Conservation (phyloP, 92 coral and sea anemone species). For the Nematostella vectensis region DNA sequence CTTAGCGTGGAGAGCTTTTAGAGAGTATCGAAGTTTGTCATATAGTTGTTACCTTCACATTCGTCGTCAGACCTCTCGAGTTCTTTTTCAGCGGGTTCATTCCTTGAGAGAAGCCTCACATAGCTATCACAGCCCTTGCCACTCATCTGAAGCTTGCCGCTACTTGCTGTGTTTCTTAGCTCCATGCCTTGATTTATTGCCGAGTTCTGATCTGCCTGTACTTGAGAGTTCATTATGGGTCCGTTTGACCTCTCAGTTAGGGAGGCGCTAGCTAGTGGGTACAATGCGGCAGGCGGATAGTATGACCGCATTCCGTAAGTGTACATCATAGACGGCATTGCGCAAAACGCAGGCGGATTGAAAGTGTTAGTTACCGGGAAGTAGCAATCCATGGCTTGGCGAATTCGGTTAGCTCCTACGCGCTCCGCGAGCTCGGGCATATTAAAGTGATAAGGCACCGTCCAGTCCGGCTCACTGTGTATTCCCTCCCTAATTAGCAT, state of each 20-base stretch:
- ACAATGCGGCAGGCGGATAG: slow-evolving; percentile 47
- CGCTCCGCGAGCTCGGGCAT: slow-evolving; percentile 5
- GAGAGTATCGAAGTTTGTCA: too few species aligned
- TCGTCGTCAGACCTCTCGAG: slow-evolving; percentile 8
- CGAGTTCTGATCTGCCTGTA: background rate
- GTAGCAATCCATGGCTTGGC: slow-evolving; percentile 36
- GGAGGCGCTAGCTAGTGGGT: slow-evolving; percentile 19
- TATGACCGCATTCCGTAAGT: slow-evolving; percentile 59
- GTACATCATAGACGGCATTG: slow-evolving; percentile 43
- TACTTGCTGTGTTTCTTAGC: background rate
- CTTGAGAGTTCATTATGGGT: slow-evolving; percentile 15
- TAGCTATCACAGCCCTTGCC: background rate
- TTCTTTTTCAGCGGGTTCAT: background rate
- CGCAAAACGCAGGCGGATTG: slow-evolving; percentile 26
- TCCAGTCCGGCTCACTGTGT: slow-evolving; percentile 25
- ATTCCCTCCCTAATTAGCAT: slow-evolving; percentile 23
- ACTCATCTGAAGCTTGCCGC: background rate
- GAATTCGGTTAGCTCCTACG: background rate
- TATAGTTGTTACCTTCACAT: slow-evolving; percentile 25
- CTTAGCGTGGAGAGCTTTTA: too few species aligned
- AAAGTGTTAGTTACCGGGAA: slow-evolving; percentile 22
- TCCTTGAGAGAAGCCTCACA: background rate
- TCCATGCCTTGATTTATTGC: slow-evolving; percentile 15
- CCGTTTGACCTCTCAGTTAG: slow-evolving; percentile 33
- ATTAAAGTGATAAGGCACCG: slow-evolving; percentile 9